Conservation (phyloP, 1,140 invertebrate genomes). For the Bombus superbus region DNA sequence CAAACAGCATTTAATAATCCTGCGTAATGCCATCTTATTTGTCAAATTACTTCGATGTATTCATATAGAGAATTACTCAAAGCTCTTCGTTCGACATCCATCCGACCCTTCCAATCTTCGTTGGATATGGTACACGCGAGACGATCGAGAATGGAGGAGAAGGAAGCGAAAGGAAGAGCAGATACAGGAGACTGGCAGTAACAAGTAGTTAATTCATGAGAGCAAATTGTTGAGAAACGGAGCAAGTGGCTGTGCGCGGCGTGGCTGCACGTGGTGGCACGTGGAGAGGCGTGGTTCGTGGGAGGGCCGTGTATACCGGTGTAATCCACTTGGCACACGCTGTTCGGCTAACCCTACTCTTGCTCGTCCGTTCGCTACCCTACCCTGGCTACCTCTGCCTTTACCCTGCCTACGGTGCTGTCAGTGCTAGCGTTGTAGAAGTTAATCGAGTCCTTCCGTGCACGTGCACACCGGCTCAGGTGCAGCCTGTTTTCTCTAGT, state of each 20-base stretch:
- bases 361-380: slow-evolving; percentile 59
- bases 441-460: slow-evolving; percentile 50
- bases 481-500: slow-evolving; percentile 37
- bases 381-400: slow-evolving; percentile 54
- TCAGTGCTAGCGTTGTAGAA: slow-evolving; percentile 23
- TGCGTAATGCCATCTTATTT: too few relatives aligned
- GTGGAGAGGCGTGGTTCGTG: slow-evolving; percentile 80
- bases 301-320: slow-evolving; percentile 71
- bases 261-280: slow-evolving; percentile 75
- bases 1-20: too few relatives aligned
- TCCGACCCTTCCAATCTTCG: background rate
- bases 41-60: too few relatives aligned
- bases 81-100: too few relatives aligned
- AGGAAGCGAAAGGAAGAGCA: background rate
- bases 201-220: slow-evolving; percentile 28
- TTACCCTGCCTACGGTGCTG: slow-evolving; percentile 53
- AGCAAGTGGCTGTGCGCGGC: slow-evolving; percentile 31
- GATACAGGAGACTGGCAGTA: background rate
- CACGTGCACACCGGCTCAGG: slow-evolving; percentile 34
- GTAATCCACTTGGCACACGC: slow-evolving; percentile 78
- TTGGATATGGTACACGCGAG: too few relatives aligned
- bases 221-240: slow-evolving; percentile 27
- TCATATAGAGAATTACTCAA: too few relatives aligned
- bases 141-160: background rate
- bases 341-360: slow-evolving; percentile 72